Base-by-base conservation (phyloP, 2,888 invertebrate genomes). In the Pherbina coryleti region DNA sequence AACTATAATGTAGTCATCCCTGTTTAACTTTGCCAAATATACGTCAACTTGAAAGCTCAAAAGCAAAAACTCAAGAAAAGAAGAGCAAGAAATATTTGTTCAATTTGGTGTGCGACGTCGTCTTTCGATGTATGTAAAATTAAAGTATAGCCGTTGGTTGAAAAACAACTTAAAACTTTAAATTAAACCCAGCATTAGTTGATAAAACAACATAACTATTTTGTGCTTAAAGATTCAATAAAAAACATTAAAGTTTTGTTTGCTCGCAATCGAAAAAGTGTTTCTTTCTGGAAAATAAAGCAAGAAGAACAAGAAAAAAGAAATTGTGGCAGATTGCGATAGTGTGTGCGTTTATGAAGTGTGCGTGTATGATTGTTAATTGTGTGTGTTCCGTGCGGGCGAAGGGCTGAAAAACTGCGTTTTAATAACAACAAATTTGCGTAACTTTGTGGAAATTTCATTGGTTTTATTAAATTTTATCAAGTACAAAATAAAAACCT, bases 31-130 rank as follows among this genome's bases (percentile, higher is more conserved):
- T 3, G 44, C 44, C 11, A 44, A 14, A 3, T 44, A 44, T 44
- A 44, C 44, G 44, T 44, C 44, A 44, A 44, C 44, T 11, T 44
- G 44, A 44, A 44, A 44, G 44, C 44, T 44, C 44, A 44, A 44
- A n/a, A n/a, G n/a, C n/a, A n/a, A n/a, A n/a, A 44, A 25, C 3
- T 28, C 28, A 28, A 22, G 28, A 62, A 62, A 14, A 28, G 14
- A 62, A 62, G n/a, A 25, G 31, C 5, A 34, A 69, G 49, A 69
- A 51, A 49, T 51, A 37, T 49, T 69, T 49, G 49, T 69, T 28
- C 69, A 69, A 49, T 69, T 69, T 69, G 49, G 53, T 71, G 28
- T 57, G 71, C 55, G 71, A 71, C 55, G 71, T 69, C 44, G 34
- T 37, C 64, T 31, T 66, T 66, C 64, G 51, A 51, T 69, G 51